phyloP scores from a whole-genome alignment of 2,888 invertebrate species.

The Drosophila robusta region DNA sequence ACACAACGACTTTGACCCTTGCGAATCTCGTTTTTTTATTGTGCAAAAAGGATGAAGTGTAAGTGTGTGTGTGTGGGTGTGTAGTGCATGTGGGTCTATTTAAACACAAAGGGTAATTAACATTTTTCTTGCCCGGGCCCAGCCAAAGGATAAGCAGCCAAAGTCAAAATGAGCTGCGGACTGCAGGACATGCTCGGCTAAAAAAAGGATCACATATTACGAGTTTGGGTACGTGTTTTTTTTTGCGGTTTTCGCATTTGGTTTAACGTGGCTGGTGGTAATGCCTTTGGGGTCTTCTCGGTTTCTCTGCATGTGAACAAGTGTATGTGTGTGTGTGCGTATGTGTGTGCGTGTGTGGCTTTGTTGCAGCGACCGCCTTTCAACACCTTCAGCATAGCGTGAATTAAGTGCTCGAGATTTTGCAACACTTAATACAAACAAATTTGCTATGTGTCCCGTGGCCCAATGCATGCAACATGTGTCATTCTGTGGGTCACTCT shows the following conservation, averaged over 20 bases:
- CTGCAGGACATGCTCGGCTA: constrained; percentile 13
- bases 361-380: constrained; percentile 63
- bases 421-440: constrained; percentile 73
- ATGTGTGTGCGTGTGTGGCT: constrained; percentile 20
- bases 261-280: constrained; percentile 77
- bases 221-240: constrained; percentile 31
- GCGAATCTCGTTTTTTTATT: constrained; percentile 22
- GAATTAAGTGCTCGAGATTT: constrained; percentile 83
- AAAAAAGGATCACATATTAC: constrained; percentile 64
- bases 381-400: constrained; percentile 80
- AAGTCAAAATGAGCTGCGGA: constrained; percentile 72
- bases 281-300: constrained; percentile 44
- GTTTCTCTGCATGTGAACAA: neutral
- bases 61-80: constrained; percentile 1
- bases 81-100: constrained; percentile 66
- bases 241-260: constrained; percentile 82
- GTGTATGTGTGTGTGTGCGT: constrained; percentile 16
- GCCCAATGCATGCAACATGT: constrained; percentile 69
- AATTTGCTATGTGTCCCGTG: constrained; percentile 52
- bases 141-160: constrained; percentile 74
- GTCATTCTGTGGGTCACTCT: constrained; percentile 56
- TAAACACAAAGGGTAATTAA: constrained; percentile 81
- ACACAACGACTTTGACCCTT: constrained; percentile 64
- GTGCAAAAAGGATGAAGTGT: constrained; percentile 25
- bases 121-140: constrained; percentile 73